Percentiles rank a stretch among this genome's conserved stretches.
phyloP scores from a whole-genome alignment of 2,113 vertebrate genomes.

The Stegostoma tigrinum region DNA sequence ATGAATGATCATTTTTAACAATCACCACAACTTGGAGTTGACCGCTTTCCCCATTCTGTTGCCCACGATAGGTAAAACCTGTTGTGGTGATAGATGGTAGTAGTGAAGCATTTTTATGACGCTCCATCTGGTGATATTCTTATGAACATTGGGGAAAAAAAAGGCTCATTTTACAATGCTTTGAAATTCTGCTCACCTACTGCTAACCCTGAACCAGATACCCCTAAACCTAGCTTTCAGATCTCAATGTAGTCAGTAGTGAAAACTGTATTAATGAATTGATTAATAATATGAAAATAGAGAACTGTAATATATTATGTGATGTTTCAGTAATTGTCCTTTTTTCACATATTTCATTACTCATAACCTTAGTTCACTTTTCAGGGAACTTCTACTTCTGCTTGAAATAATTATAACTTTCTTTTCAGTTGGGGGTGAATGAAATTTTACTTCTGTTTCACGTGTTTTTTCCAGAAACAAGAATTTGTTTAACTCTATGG shows the following conservation, averaged over 20 bases:
- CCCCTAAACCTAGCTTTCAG: not conserved
- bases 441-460: conserved; percentile 42
- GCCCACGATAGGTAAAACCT: not conserved
- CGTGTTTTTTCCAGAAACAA: conserved; percentile 49
- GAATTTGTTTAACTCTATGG: conserved; percentile 50
- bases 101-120: not conserved
- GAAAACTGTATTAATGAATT: not conserved
- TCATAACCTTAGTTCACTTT: not conserved
- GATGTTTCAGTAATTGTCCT: not conserved
- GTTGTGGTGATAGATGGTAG: not conserved
- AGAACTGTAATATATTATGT: not conserved
- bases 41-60: not conserved
- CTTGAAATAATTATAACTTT: not conserved
- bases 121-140: not conserved
- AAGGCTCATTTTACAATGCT: not conserved
- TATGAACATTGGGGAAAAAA: not conserved
- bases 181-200: not conserved
- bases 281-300: not conserved
- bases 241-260: not conserved
- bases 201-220: not conserved
- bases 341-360: not conserved
- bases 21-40: not conserved
- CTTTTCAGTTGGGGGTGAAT: conserved; percentile 37
- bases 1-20: not conserved
- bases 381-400: not conserved